phyloP scores from a whole-genome alignment of 2,888 invertebrate species.

The Baccha elongata region DNA sequence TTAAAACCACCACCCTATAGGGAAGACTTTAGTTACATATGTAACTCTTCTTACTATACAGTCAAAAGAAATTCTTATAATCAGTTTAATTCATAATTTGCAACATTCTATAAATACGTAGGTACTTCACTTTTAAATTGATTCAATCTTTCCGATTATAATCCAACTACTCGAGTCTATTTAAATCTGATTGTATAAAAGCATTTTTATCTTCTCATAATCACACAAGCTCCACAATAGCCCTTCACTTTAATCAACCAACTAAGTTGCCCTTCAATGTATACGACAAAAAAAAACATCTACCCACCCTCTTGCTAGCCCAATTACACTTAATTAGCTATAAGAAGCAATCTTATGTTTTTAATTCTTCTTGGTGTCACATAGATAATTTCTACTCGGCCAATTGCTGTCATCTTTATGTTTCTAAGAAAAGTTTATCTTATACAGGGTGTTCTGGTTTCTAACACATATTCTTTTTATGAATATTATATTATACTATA shows the following conservation, averaged over 20 bases:
- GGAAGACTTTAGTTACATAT: no score
- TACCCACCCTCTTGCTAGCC: conserved; percentile 15
- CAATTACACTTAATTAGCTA: conserved; percentile 52
- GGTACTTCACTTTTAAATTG: conserved; percentile 6
- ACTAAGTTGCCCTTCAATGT: conserved; percentile 40
- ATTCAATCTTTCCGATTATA: conserved; percentile 7
- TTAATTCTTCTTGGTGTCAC: conserved; percentile 43
- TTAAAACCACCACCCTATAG: no score
- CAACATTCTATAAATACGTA: no score
- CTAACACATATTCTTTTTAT: no score
- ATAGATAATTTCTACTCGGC: conserved; percentile 25
- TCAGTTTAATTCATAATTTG: no score
- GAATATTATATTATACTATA: no score
- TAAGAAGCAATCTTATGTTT: conserved; percentile 51
- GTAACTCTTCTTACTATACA: no score
- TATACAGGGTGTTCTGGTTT: no score
- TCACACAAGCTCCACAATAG: conserved; percentile 24
- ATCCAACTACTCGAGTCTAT: conserved; percentile 17
- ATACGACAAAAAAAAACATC: conserved; percentile 14
- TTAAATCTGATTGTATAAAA: no score
- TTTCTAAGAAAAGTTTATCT: conserved; percentile 21
- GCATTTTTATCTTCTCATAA: conserved; percentile 33
- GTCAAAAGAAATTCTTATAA: no score
- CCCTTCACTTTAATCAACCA: conserved; percentile 46
- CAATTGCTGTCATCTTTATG: conserved; percentile 8